These are phyloP conservation scores for Notothenia rossii DNA, from an alignment of 2,113 vertebrate genomes.

Conservation along the genomic window DNA sequence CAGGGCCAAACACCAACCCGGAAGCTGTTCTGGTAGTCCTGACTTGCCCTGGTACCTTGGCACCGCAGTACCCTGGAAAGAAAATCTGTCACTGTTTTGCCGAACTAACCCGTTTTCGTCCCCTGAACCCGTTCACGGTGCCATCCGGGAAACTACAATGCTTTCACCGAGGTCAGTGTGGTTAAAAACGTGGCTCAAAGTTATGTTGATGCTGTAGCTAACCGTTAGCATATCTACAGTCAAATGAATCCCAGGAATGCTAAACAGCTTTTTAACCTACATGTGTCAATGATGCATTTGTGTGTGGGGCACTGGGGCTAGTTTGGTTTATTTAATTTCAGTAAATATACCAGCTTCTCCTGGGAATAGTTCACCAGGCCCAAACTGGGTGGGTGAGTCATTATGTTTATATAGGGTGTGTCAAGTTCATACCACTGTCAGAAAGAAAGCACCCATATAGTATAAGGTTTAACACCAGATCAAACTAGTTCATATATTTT, in stretches of 20 bases:
- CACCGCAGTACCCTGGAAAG: not conserved
- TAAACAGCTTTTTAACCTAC: not conserved
- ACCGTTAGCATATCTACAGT: not conserved
- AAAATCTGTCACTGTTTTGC: not conserved
- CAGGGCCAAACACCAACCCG: slow-evolving; percentile 9
- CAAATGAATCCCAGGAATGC: accelerated
- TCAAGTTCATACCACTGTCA: not conserved
- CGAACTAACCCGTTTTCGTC: not conserved
- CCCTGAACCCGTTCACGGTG: not conserved
- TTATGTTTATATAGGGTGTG: slow-evolving; percentile 5
- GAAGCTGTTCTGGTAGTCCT: not conserved
- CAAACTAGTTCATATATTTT: not conserved
- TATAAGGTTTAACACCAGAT: not conserved
- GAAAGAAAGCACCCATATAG: not conserved
- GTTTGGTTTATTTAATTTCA: not conserved
- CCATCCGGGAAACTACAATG: slow-evolving; percentile 39
- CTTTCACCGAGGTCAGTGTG: slow-evolving; percentile 69
- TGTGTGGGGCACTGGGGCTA: too few relatives aligned
- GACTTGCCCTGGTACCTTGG: not conserved
- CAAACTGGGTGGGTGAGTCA: not conserved
- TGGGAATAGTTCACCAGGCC: not conserved
- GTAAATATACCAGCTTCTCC: not conserved
- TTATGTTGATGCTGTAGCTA: not conserved
- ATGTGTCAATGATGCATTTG: not conserved
- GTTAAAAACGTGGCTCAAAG: accelerated